Base-by-base conservation (phyloP, 2,797 vertebrate species). In the Lagocephalus sceleratus region DNA sequence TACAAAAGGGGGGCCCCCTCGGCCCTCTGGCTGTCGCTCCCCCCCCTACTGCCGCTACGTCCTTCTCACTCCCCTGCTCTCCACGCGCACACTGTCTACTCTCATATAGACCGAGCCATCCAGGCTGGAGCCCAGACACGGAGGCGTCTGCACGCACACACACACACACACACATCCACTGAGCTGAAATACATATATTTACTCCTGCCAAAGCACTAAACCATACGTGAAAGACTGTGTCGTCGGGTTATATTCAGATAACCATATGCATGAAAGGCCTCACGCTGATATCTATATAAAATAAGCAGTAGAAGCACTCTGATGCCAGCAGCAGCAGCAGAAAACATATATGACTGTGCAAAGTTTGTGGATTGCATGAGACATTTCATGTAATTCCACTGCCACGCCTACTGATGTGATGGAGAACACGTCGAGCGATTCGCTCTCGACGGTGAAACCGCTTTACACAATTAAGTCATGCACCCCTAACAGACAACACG, bases 1-100 rank as follows among this genome's bases (percentile, higher is more conserved):
- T 92, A 91, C 92, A 87, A 92, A 91, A 92, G 90, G 92, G 91
- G 89, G 68, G 90, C 88, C 86, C 45, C 85, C 89, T 88, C 87
- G 74, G 86, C 82, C 88, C 76, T 68, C 58, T 63, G 76, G 81
- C 32, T 69, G 80, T 79, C 74, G 45, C 74, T 5, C 74, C 48
- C 73, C 77, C 79, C 67, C 47, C 68, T 71, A 76, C 82, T 74
- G 78, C 82, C 51, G 69, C 86, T 81, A 74, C 65, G 84, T 85
- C 86, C 88, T 89, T 89, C 87, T 90, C 85, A 87, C 83, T 88
- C 78, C 76, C 75, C 73, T 82, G 84, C 83, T 86, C 80, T 83
- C 82, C 71, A 76, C 77, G 51, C 81, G 73, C 86, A 82, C 82
- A 86, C 88, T 87, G 89, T 90, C 89, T 84, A 87, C 88, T 90